These are phyloP conservation scores for Emydura subglobosa DNA, from an alignment of 2,113 vertebrate species.

Conservation along the genomic window DNA sequence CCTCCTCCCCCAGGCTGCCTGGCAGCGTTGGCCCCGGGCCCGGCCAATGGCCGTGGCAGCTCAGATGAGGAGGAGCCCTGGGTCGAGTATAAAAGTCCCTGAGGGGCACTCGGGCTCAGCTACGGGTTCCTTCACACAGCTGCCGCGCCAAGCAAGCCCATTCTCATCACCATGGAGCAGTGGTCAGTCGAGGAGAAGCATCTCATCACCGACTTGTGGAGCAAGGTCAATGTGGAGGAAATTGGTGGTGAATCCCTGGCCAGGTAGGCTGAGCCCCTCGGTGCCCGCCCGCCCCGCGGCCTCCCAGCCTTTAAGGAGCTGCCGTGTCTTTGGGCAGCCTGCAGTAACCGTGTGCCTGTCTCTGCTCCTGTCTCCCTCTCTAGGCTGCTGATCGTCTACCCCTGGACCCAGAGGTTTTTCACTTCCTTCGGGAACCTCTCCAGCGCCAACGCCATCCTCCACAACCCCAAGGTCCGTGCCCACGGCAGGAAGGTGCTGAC, in stretches of 20 bases:
- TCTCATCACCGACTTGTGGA: neutral
- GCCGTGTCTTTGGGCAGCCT: rapidly evolving
- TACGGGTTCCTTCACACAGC: neutral
- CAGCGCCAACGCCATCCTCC: slow-evolving; percentile 74
- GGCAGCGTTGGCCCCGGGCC: neutral
- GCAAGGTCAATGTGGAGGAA: slow-evolving; percentile 23
- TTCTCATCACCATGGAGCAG: slow-evolving; percentile 73
- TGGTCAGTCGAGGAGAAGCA: slow-evolving; percentile 73
- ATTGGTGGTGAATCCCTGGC: slow-evolving; percentile 67
- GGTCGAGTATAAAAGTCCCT: neutral
- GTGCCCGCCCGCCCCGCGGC: rapidly evolving
- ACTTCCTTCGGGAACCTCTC: slow-evolving; percentile 85
- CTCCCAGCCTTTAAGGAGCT: too few relatives aligned
- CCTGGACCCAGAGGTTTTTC: slow-evolving; percentile 88
- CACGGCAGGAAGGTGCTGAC: slow-evolving; percentile 86
- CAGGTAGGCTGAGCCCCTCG: slow-evolving; percentile 42
- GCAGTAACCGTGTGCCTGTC: rapidly evolving
- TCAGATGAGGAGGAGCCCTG: neutral
- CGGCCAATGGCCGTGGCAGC: neutral
- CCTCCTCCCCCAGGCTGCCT: neutral
- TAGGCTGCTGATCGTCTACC: slow-evolving; percentile 85
- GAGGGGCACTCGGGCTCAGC: neutral
- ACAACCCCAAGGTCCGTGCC: slow-evolving; percentile 80
- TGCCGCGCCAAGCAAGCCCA: neutral
- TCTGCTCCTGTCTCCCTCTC: neutral